Evolutionary conservation across 2,797 vertebrate species (phyloP).

Genomic region (Pelochelys cantorii): DNA sequence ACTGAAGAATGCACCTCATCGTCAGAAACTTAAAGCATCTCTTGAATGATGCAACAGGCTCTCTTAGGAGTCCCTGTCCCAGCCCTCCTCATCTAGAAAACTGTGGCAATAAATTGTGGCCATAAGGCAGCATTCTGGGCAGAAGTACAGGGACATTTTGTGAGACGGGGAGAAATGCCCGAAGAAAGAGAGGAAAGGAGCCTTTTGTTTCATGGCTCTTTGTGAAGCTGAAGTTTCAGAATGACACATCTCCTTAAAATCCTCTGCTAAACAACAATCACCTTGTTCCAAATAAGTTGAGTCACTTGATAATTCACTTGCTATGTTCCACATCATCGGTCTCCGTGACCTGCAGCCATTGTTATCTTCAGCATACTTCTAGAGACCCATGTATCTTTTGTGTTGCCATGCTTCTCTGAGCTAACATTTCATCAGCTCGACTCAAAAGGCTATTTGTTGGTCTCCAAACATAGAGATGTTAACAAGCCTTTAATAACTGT

Average conservation of each 20-base stretch:
- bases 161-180: neutral
- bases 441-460: conserved; percentile 11
- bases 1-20: neutral
- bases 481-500: conserved; percentile 37
- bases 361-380: neutral
- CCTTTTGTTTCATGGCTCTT: neutral
- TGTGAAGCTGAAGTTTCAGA: neutral
- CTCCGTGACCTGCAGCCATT: neutral
- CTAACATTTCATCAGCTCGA: neutral
- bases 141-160: neutral
- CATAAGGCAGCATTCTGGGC: neutral
- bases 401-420: accelerated
- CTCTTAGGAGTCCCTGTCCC: neutral
- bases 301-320: accelerated
- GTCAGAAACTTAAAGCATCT: conserved; percentile 11
- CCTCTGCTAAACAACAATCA: neutral
- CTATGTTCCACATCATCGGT: accelerated
- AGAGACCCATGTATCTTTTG: neutral
- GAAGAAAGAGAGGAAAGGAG: neutral
- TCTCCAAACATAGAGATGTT: conserved; percentile 37
- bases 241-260: neutral
- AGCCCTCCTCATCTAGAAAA: conserved; percentile 12
- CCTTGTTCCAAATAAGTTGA: neutral
- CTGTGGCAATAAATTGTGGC: neutral
- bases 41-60: neutral